Conservation (phyloP, 2,797 vertebrate species). For the Peromyscus aztecus region DNA sequence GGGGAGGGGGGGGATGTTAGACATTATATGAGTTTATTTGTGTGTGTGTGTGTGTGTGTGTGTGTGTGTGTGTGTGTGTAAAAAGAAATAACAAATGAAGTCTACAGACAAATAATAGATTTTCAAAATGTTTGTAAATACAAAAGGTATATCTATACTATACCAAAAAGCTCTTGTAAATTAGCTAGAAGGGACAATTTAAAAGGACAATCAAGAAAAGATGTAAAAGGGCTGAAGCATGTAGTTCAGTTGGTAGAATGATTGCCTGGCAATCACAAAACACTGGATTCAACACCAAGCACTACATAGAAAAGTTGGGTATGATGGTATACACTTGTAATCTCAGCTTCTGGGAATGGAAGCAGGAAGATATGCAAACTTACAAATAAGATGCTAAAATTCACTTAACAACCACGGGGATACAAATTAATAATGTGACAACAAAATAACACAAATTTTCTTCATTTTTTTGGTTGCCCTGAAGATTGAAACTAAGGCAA, state of each 20-base stretch:
- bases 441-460: not conserved
- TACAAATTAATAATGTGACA: not conserved
- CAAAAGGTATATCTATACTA: not conserved
- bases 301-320: not conserved
- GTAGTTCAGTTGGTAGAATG: not conserved
- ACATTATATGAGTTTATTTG: not conserved
- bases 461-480: not conserved
- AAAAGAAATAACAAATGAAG: not conserved
- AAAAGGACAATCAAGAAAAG: slow-evolving; percentile 25
- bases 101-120: not conserved
- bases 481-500: not conserved
- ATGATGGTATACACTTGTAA: not conserved
- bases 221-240: not conserved
- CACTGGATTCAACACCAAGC: not conserved
- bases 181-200: not conserved
- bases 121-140: slow-evolving; percentile 46
- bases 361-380: not conserved
- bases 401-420: not conserved
- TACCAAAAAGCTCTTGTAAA: not conserved
- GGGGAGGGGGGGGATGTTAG: not conserved
- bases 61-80: not conserved
- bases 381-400: not conserved
- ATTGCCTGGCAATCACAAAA: not conserved
- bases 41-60: not conserved
- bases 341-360: not conserved